phyloP scores from a whole-genome alignment of 2,797 vertebrate genomes.

The Leptatherina wallacei region DNA sequence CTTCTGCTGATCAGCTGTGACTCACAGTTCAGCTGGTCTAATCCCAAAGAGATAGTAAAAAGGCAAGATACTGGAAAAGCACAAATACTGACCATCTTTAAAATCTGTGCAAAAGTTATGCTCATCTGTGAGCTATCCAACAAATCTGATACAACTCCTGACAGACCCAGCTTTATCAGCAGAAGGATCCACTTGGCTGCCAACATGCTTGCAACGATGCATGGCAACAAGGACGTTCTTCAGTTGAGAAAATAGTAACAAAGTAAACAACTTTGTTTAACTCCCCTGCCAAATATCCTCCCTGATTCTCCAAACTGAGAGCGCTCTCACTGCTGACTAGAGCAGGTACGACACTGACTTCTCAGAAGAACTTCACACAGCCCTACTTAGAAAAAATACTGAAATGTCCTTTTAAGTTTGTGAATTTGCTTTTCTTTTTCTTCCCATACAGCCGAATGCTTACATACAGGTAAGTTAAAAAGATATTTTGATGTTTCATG shows the following conservation, averaged over 20 bases:
- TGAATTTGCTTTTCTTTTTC: not conserved
- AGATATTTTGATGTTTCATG: conserved; percentile 2
- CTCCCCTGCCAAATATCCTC: not conserved
- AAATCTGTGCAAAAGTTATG: not conserved
- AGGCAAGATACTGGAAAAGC: not conserved
- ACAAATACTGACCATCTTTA: not conserved
- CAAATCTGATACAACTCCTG: not conserved
- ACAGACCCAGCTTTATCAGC: not conserved
- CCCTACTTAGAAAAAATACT: not conserved
- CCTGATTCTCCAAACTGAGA: not conserved
- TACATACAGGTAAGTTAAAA: not conserved
- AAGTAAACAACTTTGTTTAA: not conserved
- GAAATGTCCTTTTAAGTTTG: not conserved
- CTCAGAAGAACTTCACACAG: not conserved
- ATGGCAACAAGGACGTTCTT: not conserved
- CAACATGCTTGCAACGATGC: not conserved
- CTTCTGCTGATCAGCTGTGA: not conserved
- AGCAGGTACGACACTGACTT: not conserved
- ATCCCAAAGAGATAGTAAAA: not conserved
- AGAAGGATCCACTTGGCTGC: not conserved
- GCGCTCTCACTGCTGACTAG: not conserved
- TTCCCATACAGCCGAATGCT: not conserved
- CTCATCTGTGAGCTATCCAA: not conserved
- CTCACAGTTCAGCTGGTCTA: not conserved
- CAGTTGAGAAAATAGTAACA: not conserved